A percentile compares a stretch with the other conserved stretches of the same genome.
These are phyloP conservation scores for Phoebastria nigripes DNA, from an alignment of 2,797 vertebrate species.

Conservation along the genomic window DNA sequence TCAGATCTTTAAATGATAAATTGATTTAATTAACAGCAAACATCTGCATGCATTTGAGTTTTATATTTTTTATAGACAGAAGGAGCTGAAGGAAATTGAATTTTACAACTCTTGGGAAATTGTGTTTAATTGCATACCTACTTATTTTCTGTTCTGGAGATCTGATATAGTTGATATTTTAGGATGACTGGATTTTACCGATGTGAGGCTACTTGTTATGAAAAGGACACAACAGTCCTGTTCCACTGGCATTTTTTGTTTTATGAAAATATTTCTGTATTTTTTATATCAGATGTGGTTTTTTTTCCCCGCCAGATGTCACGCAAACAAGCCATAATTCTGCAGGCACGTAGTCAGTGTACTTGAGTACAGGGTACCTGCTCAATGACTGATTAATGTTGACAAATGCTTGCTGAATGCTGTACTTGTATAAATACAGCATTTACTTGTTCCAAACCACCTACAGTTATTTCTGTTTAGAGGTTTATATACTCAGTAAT, in stretches of 20 bases:
- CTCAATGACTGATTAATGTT: constrained; percentile 38
- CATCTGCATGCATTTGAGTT: neutral
- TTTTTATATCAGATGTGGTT: constrained; percentile 3
- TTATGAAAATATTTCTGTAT: constrained; percentile 35
- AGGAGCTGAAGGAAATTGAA: neutral
- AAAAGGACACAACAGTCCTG: neutral
- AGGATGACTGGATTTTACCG: neutral
- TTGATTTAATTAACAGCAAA: constrained; percentile 36
- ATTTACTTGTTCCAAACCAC: constrained; percentile 40
- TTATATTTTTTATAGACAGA: constrained; percentile 8
- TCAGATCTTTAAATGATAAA: constrained; percentile 11
- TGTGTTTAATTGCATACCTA: constrained; percentile 38
- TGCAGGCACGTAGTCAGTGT: neutral
- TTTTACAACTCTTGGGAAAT: neutral
- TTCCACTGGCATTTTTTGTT: neutral
- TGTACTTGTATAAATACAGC: neutral
- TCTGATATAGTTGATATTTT: neutral
- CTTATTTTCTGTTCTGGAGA: constrained; percentile 8
- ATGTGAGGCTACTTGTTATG: neutral
- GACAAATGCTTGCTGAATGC: constrained; percentile 4
- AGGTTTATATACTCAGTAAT: constrained; percentile 13
- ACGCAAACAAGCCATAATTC: constrained; percentile 31
- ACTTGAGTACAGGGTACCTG: constrained; percentile 8
- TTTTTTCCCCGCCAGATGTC: constrained; percentile 40
- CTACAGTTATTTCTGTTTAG: constrained; percentile 16